phyloP scores from a whole-genome alignment of 2,113 vertebrate genomes.

The Arothron firmamentum region DNA sequence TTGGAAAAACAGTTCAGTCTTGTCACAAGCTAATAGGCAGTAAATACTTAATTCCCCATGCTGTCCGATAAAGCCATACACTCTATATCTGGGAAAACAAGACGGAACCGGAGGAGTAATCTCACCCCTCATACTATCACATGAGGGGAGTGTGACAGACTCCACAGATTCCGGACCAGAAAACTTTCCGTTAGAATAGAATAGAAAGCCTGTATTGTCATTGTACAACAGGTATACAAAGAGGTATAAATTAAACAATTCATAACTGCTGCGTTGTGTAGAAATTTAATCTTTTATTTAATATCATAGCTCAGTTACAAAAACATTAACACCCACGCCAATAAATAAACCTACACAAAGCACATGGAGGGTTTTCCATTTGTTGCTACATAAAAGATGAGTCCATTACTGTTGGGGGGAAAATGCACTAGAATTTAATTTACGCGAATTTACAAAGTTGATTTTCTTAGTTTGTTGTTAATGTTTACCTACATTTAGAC shows the following conservation, averaged over 20 bases:
- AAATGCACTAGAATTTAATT: no score
- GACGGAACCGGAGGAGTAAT: slow-evolving; percentile 17
- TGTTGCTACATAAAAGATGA: no score
- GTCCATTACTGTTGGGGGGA: no score
- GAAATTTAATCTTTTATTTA: background rate
- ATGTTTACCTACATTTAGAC: background rate
- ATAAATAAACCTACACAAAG: background rate
- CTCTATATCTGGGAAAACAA: slow-evolving; percentile 1
- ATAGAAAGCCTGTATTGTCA: no score
- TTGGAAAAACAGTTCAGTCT: background rate
- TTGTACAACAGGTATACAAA: background rate
- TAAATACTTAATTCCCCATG: background rate
- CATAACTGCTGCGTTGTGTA: slow-evolving; percentile 7
- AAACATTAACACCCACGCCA: background rate
- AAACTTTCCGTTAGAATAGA: background rate
- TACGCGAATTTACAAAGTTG: no score
- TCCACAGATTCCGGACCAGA: slow-evolving; percentile 12
- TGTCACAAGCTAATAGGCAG: slow-evolving; percentile 6
- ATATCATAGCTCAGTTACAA: background rate
- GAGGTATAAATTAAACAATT: slow-evolving; percentile 4
- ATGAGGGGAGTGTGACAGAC: slow-evolving; percentile 53
- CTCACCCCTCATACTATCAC: slow-evolving; percentile 53
- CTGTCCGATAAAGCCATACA: background rate
- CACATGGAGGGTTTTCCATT: no score
- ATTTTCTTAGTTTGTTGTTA: no score